Evolutionary conservation across 35 echinoderm and acorn worm genomes (phyloP).

Genomic region (Heliocidaris erythrogramma): DNA sequence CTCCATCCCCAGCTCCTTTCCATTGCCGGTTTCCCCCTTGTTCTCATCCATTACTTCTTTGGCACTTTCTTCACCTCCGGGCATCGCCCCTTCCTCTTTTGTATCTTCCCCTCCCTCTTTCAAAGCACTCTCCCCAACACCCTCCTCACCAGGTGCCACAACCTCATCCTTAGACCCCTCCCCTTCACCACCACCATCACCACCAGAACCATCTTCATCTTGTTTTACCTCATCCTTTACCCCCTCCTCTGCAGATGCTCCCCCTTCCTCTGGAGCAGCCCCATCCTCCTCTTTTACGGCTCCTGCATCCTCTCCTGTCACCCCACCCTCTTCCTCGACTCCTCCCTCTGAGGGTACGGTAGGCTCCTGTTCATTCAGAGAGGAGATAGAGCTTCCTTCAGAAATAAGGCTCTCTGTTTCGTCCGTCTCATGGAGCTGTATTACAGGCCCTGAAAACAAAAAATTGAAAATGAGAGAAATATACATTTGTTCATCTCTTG

Average conservation of each 20-base stretch:
- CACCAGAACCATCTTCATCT: background rate
- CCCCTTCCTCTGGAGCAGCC: background rate
- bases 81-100: background rate
- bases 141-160: background rate
- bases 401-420: slow-evolving; percentile 71
- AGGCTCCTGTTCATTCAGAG: slow-evolving; percentile 6
- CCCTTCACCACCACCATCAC: slow-evolving; percentile 20
- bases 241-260: background rate
- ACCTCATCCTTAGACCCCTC: slow-evolving; percentile 39
- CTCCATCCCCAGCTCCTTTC: background rate
- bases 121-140: background rate
- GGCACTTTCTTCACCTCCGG: background rate
- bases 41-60: background rate
- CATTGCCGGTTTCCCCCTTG: background rate
- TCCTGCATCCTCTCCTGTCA: slow-evolving; percentile 36
- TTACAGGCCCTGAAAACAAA: slow-evolving; percentile 79
- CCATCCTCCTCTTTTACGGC: background rate
- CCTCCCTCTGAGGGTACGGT: background rate
- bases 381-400: slow-evolving; percentile 51
- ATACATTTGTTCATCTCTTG: background rate
- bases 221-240: background rate
- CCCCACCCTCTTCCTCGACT: background rate
- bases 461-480: background rate
- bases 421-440: slow-evolving; percentile 85
- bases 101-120: slow-evolving; percentile 1